Conservation (phyloP, 2,113 vertebrate genomes). For the Cyanistes caeruleus region DNA sequence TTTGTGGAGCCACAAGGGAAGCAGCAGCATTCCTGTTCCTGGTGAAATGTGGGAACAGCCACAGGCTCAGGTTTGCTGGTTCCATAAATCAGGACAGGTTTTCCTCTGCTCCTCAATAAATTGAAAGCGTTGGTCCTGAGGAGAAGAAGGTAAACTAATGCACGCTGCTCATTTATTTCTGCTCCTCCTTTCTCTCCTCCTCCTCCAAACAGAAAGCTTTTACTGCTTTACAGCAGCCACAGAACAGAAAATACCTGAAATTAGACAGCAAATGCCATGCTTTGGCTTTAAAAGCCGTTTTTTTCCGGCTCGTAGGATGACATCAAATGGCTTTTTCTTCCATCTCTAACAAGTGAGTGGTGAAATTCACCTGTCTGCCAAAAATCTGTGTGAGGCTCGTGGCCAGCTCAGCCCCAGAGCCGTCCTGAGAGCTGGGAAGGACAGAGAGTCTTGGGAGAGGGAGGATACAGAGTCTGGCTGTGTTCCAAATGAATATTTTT, state of each 20-base stretch:
- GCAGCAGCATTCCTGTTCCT: not conserved
- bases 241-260: not conserved
- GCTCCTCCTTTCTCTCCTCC: not conserved
- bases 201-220: not conserved
- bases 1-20: not conserved
- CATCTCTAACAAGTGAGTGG: not conserved
- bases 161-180: not conserved
- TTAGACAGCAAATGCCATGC: not conserved
- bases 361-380: not conserved
- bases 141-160: not conserved
- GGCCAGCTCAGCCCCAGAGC: not conserved
- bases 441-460: not conserved
- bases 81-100: not conserved
- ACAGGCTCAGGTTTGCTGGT: not conserved
- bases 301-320: not conserved
- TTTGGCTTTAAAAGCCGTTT: not conserved
- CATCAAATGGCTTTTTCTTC: constrained; percentile 20
- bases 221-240: not conserved
- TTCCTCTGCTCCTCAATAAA: not conserved
- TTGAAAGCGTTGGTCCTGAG: not conserved
- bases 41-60: not conserved
- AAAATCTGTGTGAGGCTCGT: not conserved
- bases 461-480: accelerated
- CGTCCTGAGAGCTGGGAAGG: not conserved
- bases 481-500: not conserved